Conservation (phyloP, 1,140 invertebrate species). For the Drosophila malerkotliana region DNA sequence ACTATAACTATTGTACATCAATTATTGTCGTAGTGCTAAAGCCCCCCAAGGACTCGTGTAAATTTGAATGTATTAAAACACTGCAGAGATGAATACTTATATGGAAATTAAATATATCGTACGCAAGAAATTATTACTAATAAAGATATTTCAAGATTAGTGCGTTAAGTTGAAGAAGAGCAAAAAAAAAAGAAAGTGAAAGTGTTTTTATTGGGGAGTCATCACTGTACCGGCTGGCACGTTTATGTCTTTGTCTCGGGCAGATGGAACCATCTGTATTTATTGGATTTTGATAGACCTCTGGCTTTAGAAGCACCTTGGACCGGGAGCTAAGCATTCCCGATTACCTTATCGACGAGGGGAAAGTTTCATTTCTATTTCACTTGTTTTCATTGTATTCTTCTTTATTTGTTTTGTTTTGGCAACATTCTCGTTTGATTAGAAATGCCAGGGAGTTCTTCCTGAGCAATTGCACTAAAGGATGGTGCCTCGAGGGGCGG, state of each 20-base stretch:
- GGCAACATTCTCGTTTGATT: conserved; percentile 7
- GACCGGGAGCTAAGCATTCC: conserved; percentile 36
- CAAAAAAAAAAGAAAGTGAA: conserved; percentile 36
- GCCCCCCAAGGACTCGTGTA: conserved; percentile 64
- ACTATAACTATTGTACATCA: conserved; percentile 73
- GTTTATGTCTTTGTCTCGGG: conserved; percentile 14
- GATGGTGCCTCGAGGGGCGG: background rate
- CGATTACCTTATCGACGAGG: conserved; percentile 66
- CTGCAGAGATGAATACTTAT: conserved; percentile 66
- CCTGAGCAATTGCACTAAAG: background rate
- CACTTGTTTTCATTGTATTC: background rate
- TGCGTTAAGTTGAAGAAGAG: conserved; percentile 76
- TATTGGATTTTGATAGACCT: conserved; percentile 32
- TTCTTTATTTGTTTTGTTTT: conserved; percentile 21
- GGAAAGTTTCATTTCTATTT: conserved; percentile 56
- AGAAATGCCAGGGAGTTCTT: background rate
- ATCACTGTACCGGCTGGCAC: conserved; percentile 27
- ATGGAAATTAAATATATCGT: conserved; percentile 74
- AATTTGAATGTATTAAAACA: conserved; percentile 78
- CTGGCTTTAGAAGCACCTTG: conserved; percentile 57
- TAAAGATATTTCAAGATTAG: conserved; percentile 75
- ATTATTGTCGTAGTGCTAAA: conserved; percentile 77
- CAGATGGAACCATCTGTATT: conserved; percentile 19
- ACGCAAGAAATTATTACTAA: conserved; percentile 79
- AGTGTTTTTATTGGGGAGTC: conserved; percentile 21